These are phyloP conservation scores for Hiodon alosoides DNA, from an alignment of 2,113 vertebrate genomes.

Conservation along the genomic window DNA sequence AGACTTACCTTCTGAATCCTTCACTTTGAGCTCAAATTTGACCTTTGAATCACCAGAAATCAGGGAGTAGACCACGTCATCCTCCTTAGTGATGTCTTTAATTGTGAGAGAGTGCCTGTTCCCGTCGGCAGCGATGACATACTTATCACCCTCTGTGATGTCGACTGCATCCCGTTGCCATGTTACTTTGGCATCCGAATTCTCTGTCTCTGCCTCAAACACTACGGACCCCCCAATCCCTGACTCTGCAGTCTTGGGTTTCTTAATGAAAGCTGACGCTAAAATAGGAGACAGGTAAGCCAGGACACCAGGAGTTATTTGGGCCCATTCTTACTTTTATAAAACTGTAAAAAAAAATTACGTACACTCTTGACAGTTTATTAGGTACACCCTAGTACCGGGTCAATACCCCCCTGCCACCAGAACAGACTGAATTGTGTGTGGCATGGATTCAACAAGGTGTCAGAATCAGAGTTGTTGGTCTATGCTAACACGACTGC, in stretches of 20 bases:
- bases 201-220: slow-evolving; percentile 87
- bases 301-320: too few species aligned
- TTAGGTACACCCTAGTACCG: too few species aligned
- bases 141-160: slow-evolving; percentile 67
- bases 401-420: too few species aligned
- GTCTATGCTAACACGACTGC: too few species aligned
- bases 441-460: too few species aligned
- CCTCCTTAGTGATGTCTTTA: slow-evolving; percentile 58
- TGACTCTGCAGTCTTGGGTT: slow-evolving; percentile 76
- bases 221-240: slow-evolving; percentile 62
- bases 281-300: slow-evolving; percentile 33
- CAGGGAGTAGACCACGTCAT: slow-evolving; percentile 77
- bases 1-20: slow-evolving; percentile 70
- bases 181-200: slow-evolving; percentile 74
- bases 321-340: too few species aligned
- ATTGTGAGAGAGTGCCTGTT: slow-evolving; percentile 79
- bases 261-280: slow-evolving; percentile 89
- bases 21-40: slow-evolving; percentile 92
- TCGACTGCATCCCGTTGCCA: slow-evolving; percentile 81
- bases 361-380: too few species aligned
- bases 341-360: too few species aligned
- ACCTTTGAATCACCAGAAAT: slow-evolving; percentile 89
- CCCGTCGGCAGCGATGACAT: slow-evolving; percentile 65
- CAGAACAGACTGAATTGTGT: too few species aligned
- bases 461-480: too few species aligned